Conservation (phyloP, 2,797 vertebrate genomes). For the Hippocampus kuda region DNA sequence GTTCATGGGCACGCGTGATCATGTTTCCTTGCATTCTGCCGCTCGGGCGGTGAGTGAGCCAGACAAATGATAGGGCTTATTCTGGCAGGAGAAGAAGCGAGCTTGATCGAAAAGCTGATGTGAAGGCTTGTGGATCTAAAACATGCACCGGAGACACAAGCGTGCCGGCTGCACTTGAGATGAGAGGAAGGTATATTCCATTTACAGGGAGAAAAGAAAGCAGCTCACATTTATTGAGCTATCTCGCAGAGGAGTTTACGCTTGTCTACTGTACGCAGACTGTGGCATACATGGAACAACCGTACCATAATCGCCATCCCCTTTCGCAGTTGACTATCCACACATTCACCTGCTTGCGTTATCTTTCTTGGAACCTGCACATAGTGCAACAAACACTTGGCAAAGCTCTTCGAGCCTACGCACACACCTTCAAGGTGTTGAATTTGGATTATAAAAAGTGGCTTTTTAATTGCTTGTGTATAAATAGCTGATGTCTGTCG, state of each 20-base stretch:
- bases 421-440: background rate
- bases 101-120: conserved; percentile 28
- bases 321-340: no score
- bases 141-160: conserved; percentile 23
- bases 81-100: conserved; percentile 23
- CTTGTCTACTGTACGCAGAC: background rate
- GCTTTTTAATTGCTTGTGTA: background rate
- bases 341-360: no score
- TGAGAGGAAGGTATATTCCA: conserved; percentile 2
- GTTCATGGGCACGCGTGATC: conserved; percentile 3
- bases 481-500: background rate
- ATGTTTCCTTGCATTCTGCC: conserved; percentile 7
- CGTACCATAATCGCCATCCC: no score
- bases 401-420: background rate
- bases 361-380: no score
- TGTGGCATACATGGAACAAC: no score
- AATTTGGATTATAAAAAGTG: background rate
- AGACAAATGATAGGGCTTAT: conserved; percentile 33
- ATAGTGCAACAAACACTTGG: background rate
- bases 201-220: background rate
- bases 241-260: background rate
- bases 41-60: conserved; percentile 31
- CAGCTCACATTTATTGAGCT: background rate
- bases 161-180: conserved; percentile 10
- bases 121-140: conserved; percentile 19